Evolutionary conservation across 2,888 invertebrate species (phyloP).

Genomic region (Hemithea aestivaria): DNA sequence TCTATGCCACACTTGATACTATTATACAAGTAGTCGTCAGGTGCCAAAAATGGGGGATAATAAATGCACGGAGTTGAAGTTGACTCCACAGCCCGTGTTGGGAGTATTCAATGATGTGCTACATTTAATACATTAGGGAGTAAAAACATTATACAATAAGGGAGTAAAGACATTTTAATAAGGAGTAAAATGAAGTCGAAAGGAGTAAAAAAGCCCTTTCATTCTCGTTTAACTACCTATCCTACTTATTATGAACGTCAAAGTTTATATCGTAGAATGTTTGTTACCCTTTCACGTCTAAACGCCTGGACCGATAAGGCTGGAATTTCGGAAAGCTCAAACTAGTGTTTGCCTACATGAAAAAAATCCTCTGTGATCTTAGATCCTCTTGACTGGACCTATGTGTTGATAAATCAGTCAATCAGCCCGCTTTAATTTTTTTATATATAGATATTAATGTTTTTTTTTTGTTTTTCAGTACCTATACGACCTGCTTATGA

Average conservation of each 20-base stretch:
- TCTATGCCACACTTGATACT: conserved; percentile 72
- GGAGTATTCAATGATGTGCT: conserved; percentile 56
- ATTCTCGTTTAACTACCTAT: too few species aligned
- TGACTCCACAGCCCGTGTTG: conserved; percentile 34
- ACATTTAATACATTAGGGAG: conserved; percentile 36
- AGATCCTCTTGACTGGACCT: too few species aligned
- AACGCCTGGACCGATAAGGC: too few species aligned
- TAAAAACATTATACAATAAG: conserved; percentile 9
- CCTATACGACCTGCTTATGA: conserved; percentile 96
- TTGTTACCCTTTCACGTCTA: too few species aligned
- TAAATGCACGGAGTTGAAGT: conserved; percentile 56
- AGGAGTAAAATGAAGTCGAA: too few species aligned
- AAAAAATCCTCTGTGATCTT: too few species aligned
- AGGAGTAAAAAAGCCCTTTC: too few species aligned
- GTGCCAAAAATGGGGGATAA: conserved; percentile 67
- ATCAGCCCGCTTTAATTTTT: not conserved
- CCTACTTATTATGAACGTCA: too few species aligned
- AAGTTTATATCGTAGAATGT: too few species aligned
- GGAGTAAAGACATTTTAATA: not conserved
- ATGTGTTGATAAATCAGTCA: too few species aligned
- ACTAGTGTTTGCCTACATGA: too few species aligned
- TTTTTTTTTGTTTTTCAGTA: conserved; percentile 81
- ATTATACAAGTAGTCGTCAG: conserved; percentile 59
- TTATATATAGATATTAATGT: not conserved
- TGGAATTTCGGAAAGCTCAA: too few species aligned